These are phyloP conservation scores for Macrotrachela quadricornifera DNA, from an alignment of 1,140 invertebrate genomes.

Conservation along the genomic window DNA sequence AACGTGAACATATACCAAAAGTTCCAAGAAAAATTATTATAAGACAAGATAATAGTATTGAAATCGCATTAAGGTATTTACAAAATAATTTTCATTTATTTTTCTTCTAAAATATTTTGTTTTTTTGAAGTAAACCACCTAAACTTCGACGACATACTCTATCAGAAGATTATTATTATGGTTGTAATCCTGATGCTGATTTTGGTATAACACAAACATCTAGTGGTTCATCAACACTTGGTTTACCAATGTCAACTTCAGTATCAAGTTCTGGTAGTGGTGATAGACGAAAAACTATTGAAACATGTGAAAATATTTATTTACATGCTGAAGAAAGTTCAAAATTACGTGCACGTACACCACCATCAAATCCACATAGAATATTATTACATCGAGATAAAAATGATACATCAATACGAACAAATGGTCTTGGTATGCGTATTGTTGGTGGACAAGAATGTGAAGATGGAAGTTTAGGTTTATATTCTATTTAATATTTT, in stretches of 20 bases:
- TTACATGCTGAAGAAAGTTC: conserved; percentile 6
- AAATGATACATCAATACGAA: conserved; percentile 6
- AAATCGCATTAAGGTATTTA: background rate
- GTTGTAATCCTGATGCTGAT: too few species aligned
- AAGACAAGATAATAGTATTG: conserved; percentile 6
- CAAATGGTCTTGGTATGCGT: conserved; percentile 69
- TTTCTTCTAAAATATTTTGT: too few species aligned
- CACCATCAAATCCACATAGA: conserved; percentile 7
- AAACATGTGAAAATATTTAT: conserved; percentile 9
- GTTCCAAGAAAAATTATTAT: conserved; percentile 5
- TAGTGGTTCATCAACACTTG: too few species aligned
- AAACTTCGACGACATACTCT: conserved; percentile 1
- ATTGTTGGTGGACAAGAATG: conserved; percentile 69
- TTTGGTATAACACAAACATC: too few species aligned
- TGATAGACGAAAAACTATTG: conserved; percentile 6
- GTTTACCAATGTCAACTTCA: too few species aligned
- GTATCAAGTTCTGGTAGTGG: too few species aligned
- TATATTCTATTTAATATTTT: too few species aligned
- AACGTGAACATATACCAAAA: conserved; percentile 7
- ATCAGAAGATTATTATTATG: background rate
- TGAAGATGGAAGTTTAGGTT: conserved; percentile 52
- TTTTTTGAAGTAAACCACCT: background rate
- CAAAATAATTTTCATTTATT: too few species aligned
- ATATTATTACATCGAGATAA: conserved; percentile 5
- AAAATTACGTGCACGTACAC: conserved; percentile 6